phyloP scores from a whole-genome alignment of 2,888 invertebrate genomes.

The Pherbina coryleti region DNA sequence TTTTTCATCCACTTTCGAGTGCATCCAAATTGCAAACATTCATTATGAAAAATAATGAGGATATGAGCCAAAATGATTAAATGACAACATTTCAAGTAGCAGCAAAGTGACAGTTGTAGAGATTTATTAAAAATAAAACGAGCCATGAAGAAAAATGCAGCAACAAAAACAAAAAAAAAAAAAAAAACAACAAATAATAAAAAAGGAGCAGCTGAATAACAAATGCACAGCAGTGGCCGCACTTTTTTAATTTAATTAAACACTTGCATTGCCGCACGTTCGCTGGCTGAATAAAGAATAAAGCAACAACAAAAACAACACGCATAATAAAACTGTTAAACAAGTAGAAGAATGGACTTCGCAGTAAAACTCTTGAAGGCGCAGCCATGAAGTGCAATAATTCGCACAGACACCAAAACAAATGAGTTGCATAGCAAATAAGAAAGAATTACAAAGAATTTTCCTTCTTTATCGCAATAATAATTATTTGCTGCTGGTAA shows the following conservation, averaged over 20 bases:
- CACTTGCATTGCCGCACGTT: background rate
- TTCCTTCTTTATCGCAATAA: too few species aligned
- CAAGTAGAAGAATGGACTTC: too few species aligned
- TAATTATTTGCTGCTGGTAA: too few species aligned
- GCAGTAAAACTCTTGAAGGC: background rate
- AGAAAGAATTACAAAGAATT: too few species aligned
- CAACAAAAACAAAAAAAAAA: background rate
- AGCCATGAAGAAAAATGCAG: background rate
- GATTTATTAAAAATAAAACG: constrained; percentile 1
- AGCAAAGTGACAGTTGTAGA: constrained; percentile 13
- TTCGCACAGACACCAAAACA: background rate
- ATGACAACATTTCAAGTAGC: constrained; percentile 19
- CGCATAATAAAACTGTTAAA: background rate
- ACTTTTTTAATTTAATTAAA: constrained; percentile 17
- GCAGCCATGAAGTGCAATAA: background rate
- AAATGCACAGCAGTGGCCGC: background rate
- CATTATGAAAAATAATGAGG: too few species aligned
- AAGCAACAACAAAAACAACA: background rate
- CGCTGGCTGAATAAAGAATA: background rate
- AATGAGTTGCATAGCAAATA: background rate
- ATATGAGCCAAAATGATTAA: background rate
- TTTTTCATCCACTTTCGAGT: too few species aligned
- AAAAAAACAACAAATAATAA: background rate
- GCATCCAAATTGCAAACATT: too few species aligned
- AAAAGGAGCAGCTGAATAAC: too few species aligned